phyloP scores from a whole-genome alignment of 1,140 invertebrate genomes.

The Bombus terrestris region DNA sequence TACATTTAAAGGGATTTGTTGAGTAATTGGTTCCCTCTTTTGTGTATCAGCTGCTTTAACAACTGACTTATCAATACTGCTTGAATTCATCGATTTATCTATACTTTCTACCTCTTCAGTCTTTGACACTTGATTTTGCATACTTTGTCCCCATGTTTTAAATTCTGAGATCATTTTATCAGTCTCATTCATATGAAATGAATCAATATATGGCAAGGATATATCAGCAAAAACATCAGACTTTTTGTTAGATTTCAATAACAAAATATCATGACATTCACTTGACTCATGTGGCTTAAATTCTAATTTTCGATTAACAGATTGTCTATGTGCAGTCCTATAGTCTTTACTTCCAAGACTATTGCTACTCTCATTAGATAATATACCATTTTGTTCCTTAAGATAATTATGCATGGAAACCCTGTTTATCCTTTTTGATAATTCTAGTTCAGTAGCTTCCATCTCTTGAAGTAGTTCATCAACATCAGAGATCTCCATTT shows the following conservation, averaged over 20 bases:
- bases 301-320: slow-evolving; percentile 43
- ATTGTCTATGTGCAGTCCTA: neutral
- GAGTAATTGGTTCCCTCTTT: slow-evolving; percentile 17
- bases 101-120: slow-evolving; percentile 7
- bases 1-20: neutral
- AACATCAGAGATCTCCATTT: slow-evolving; percentile 80
- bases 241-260: slow-evolving; percentile 30
- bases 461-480: slow-evolving; percentile 79
- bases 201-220: slow-evolving; percentile 66
- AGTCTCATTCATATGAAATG: slow-evolving; percentile 67
- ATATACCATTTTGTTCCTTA: slow-evolving; percentile 27
- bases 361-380: neutral
- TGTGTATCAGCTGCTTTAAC: neutral
- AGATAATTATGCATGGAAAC: slow-evolving; percentile 28
- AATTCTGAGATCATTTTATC: slow-evolving; percentile 73
- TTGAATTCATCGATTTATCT: neutral
- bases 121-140: slow-evolving; percentile 18
- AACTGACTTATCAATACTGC: slow-evolving; percentile 16
- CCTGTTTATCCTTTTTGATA: slow-evolving; percentile 65
- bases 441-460: slow-evolving; percentile 77
- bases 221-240: slow-evolving; percentile 57
- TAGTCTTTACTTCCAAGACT: neutral
- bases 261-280: neutral
- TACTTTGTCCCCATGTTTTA: slow-evolving; percentile 68
- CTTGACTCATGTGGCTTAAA: neutral